Conservation (phyloP, 2,113 vertebrate species). For the Rattus rattus region DNA sequence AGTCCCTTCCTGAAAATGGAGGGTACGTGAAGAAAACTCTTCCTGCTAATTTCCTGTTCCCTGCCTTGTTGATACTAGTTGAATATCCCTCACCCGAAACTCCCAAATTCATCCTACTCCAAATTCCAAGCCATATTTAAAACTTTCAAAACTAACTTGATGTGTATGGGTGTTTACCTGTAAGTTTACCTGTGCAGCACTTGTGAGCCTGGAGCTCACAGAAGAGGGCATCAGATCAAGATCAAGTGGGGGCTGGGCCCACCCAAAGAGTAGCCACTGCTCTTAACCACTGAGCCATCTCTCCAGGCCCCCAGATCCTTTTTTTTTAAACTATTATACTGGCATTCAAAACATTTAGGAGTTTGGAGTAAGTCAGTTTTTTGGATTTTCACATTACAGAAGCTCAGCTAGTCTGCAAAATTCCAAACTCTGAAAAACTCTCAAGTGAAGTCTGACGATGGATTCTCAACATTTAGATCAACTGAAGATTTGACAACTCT, state of each 20-base stretch:
- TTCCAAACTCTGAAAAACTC: not conserved
- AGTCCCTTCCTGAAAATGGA: not conserved
- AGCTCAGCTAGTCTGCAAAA: not conserved
- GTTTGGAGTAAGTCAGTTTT: not conserved
- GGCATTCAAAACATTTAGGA: not conserved
- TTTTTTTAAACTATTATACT: not conserved
- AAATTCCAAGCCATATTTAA: not conserved
- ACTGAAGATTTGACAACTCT: not conserved
- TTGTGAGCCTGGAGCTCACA: not conserved
- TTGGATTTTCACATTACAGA: not conserved
- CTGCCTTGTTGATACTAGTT: not conserved
- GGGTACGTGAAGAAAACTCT: not conserved
- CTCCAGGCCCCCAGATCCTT: not conserved
- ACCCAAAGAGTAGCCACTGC: not conserved
- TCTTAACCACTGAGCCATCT: not conserved
- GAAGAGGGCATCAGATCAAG: not conserved
- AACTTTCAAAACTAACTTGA: not conserved
- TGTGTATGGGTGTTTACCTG: not conserved
- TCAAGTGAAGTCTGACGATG: not conserved
- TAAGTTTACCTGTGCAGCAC: not conserved
- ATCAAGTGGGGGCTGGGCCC: not conserved
- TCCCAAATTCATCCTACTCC: not conserved
- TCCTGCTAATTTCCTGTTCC: not conserved
- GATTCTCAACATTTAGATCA: not conserved
- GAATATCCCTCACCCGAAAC: not conserved